phyloP scores from a whole-genome alignment of 2,797 vertebrate genomes.

The Leptatherina wallacei region DNA sequence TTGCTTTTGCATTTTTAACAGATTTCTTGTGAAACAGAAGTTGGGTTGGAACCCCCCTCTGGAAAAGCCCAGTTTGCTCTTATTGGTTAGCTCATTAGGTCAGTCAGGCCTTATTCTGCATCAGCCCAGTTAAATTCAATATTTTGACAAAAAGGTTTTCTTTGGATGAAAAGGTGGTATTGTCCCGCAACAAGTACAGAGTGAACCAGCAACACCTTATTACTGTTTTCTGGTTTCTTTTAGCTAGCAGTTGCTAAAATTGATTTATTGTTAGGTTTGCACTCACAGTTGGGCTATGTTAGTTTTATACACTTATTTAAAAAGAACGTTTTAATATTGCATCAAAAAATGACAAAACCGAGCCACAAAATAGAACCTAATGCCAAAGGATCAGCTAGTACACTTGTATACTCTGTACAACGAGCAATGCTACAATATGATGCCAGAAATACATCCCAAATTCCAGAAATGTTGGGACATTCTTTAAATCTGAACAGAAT shows the following conservation, averaged over 20 bases:
- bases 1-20: background rate
- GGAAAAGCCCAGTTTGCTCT: background rate
- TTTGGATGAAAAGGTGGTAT: background rate
- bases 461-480: too few species aligned
- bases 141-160: background rate
- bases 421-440: too few species aligned
- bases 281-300: too few species aligned
- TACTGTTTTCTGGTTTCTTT: background rate
- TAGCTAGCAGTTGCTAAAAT: too few species aligned
- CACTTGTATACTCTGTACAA: background rate
- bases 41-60: background rate
- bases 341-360: background rate
- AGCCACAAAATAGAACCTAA: background rate
- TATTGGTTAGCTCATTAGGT: background rate
- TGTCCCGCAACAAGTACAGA: too few species aligned
- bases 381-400: background rate
- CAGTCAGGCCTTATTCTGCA: background rate
- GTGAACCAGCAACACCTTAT: background rate
- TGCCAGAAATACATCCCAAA: too few species aligned
- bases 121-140: background rate
- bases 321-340: too few species aligned
- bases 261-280: too few species aligned
- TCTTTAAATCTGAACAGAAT: too few species aligned
- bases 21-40: background rate
- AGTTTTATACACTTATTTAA: too few species aligned